These are phyloP conservation scores for Ammospiza maritima DNA, from an alignment of 2,797 vertebrate species.

Conservation along the genomic window DNA sequence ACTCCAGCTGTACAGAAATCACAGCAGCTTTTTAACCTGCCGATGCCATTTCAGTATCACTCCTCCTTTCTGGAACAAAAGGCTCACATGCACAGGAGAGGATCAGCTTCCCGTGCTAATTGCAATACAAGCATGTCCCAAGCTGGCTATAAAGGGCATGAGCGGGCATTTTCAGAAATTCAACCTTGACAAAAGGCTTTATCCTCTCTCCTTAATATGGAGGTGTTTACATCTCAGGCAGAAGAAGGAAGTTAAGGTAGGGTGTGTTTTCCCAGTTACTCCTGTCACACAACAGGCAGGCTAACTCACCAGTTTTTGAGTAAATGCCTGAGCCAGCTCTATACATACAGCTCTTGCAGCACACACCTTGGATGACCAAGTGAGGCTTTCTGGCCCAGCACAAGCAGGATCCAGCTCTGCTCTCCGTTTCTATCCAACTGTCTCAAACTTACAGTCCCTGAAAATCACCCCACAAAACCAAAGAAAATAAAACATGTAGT, in stretches of 20 bases:
- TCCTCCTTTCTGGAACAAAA: background rate
- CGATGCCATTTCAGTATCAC: background rate
- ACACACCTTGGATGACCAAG: background rate
- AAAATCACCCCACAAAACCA: background rate
- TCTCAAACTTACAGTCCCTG: background rate
- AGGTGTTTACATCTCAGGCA: background rate
- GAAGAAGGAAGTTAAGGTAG: background rate
- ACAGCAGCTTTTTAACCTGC: background rate
- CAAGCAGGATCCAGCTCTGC: background rate
- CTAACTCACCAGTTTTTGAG: background rate
- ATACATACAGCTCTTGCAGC: background rate
- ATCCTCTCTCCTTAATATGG: background rate
- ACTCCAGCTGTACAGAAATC: background rate
- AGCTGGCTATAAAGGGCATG: background rate
- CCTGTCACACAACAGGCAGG: background rate
- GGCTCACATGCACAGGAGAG: background rate
- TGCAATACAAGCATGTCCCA: background rate
- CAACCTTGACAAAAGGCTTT: background rate
- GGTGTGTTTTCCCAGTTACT: background rate
- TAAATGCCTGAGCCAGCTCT: background rate
- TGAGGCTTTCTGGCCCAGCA: background rate
- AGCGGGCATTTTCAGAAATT: background rate
- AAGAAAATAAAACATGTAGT: background rate
- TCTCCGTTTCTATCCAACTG: background rate
- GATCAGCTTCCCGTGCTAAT: background rate